These are phyloP conservation scores for Drosophila maculinotata DNA, from an alignment of 2,888 invertebrate genomes.

Conservation along the genomic window DNA sequence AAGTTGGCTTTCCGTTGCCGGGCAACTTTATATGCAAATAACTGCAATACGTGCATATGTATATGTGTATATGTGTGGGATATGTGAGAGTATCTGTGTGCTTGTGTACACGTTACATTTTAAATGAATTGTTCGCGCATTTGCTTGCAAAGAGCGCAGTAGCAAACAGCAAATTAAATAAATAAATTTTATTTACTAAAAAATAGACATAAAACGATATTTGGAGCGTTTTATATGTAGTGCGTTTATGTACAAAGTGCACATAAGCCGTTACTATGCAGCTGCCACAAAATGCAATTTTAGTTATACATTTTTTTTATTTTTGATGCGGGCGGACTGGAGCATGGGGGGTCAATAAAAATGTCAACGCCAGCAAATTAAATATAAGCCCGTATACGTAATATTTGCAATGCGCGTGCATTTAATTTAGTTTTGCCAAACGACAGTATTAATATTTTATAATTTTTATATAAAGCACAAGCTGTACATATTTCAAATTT, in stretches of 20 bases:
- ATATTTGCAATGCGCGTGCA: constrained; percentile 34
- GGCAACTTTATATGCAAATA: constrained; percentile 66
- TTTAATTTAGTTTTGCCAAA: constrained; percentile 36
- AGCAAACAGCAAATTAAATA: constrained; percentile 71
- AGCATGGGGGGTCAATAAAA: constrained; percentile 67
- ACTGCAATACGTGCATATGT: constrained; percentile 26
- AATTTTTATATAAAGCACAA: constrained; percentile 47
- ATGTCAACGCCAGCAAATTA: constrained; percentile 72
- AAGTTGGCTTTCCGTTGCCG: constrained; percentile 64
- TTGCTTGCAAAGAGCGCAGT: constrained; percentile 62
- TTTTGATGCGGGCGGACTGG: neutral
- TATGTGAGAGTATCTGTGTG: constrained; percentile 11
- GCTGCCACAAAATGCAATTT: constrained; percentile 63
- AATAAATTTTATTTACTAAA: constrained; percentile 64
- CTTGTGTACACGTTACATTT: constrained; percentile 56
- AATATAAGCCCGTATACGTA: constrained; percentile 45
- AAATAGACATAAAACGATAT: constrained; percentile 53
- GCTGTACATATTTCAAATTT: constrained; percentile 37
- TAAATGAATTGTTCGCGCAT: constrained; percentile 74
- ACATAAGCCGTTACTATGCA: constrained; percentile 41
- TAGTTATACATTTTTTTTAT: constrained; percentile 42
- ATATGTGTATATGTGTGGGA: neutral
- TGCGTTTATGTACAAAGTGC: constrained; percentile 1
- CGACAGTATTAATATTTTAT: constrained; percentile 65
- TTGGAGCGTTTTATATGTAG: constrained; percentile 20